Conservation (phyloP, 2,797 vertebrate species). For the Fringilla coelebs region DNA sequence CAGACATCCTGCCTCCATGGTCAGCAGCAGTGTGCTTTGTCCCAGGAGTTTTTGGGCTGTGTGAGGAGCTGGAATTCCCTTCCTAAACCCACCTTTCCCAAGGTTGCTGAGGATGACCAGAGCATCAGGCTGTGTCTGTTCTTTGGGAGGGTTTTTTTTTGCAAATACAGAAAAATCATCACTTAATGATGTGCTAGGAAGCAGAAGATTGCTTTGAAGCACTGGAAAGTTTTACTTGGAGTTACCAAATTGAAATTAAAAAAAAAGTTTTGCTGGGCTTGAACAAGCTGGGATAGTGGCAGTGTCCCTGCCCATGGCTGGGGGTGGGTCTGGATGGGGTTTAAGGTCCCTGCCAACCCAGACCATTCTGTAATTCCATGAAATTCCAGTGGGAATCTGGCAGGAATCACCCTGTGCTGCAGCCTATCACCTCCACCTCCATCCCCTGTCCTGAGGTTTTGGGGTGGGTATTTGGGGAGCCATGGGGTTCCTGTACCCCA, state of each 20-base stretch:
- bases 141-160: neutral
- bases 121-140: neutral
- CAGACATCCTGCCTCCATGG: neutral
- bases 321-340: neutral
- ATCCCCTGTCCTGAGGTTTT: rapidly evolving
- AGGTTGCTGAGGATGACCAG: neutral
- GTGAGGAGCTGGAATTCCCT: neutral
- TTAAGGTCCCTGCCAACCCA: neutral
- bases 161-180: neutral
- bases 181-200: rapidly evolving
- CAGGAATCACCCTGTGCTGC: rapidly evolving
- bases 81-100: neutral
- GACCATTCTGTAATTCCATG: neutral
- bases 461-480: neutral
- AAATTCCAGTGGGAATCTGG: neutral
- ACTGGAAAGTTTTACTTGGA: neutral
- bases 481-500: rapidly evolving
- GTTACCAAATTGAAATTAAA: neutral
- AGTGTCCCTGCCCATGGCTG: neutral
- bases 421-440: rapidly evolving
- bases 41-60: neutral
- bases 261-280: neutral
- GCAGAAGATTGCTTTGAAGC: neutral
- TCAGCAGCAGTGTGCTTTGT: rapidly evolving
- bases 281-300: neutral